Evolutionary conservation across 2,888 invertebrate species (phyloP), one percentile per base, ranked within the genome.

Genomic region (Meta bourneti): DNA sequence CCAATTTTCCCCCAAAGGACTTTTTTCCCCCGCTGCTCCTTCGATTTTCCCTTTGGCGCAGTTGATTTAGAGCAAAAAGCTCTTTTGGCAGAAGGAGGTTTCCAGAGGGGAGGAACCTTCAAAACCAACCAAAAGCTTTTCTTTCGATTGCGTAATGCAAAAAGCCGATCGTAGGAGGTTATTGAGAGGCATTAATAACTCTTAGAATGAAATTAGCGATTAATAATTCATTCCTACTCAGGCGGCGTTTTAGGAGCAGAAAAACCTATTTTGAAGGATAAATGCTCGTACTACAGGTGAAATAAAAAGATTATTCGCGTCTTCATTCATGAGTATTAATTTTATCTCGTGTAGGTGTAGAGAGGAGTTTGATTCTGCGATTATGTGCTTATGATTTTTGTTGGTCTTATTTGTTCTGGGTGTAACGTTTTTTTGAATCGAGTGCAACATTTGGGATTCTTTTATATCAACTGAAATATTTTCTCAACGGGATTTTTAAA

Each of bases 171-270:
- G 52, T 78, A 84, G 72, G 84, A 80, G 72, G 84, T 84, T 78
- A 84, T 90, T 74, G 75, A 74, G 74, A 78, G 34, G 84, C 79
- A 90, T 90, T 90, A 90, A 90, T 90, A 90, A 90, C 84, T 84
- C 71, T 90, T 77, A 74, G 61, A 79, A 90, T 78, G 70, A 84
- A 82, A 90, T 84, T 89, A 77, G 77, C 80, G 83, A 89, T 89
- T 90, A 90, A 90, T 90, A 90, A 84, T 90, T 90, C 84, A 90
- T 90, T 90, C 84, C 54, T 49, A 90, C 51, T 69, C 51, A 74
- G 69, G 20, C 71, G 49, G 75, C 72, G 69, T 61, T 69, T 82
- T 74, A 74, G 74, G 72, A 84, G 34, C 79, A 75, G 69, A 78
- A 86, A 86, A 78, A 77, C 52, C 51, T 78, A 78, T 52, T 51